Percentiles rank a stretch among this genome's conserved stretches.
phyloP scores from a whole-genome alignment of 1,140 invertebrate genomes.

The Caenorhabditis brenneri region DNA sequence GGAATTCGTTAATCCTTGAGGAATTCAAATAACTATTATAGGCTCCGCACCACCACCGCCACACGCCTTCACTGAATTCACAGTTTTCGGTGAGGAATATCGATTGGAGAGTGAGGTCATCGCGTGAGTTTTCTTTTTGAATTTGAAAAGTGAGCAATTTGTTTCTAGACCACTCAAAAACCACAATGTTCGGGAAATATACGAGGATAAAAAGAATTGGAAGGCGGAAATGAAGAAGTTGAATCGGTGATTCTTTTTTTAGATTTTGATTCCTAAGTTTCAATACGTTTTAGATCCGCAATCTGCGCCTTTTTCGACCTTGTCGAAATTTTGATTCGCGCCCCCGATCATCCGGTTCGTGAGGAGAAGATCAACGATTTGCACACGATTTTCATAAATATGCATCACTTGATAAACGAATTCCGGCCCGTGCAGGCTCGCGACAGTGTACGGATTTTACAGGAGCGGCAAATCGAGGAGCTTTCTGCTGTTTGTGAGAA shows the following conservation, averaged over 20 bases:
- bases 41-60: constrained; percentile 17
- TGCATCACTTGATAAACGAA: constrained; percentile 55
- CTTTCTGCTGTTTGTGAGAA: constrained; percentile 14
- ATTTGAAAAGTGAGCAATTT: background rate
- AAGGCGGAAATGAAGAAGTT: constrained; percentile 54
- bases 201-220: constrained; percentile 44
- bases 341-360: constrained; percentile 41
- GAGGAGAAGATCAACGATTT: constrained; percentile 49
- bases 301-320: constrained; percentile 48
- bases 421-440: constrained; percentile 49
- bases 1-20: background rate
- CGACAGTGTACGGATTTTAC: constrained; percentile 35
- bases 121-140: constrained; percentile 29
- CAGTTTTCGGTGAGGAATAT: constrained; percentile 54
- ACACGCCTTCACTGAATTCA: constrained; percentile 42
- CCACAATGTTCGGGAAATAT: constrained; percentile 23
- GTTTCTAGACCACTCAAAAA: constrained; percentile 36
- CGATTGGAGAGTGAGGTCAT: constrained; percentile 48
- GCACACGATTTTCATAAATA: constrained; percentile 52
- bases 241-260: constrained; percentile 45
- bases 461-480: constrained; percentile 37
- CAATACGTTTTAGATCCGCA: constrained; percentile 1
- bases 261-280: background rate
- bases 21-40: background rate
- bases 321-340: constrained; percentile 38